A percentile compares a stretch with the other conserved stretches of the same genome.
Conservation (phyloP, 2,888 invertebrate genomes). For the Prostheceraeus crozeri region DNA sequence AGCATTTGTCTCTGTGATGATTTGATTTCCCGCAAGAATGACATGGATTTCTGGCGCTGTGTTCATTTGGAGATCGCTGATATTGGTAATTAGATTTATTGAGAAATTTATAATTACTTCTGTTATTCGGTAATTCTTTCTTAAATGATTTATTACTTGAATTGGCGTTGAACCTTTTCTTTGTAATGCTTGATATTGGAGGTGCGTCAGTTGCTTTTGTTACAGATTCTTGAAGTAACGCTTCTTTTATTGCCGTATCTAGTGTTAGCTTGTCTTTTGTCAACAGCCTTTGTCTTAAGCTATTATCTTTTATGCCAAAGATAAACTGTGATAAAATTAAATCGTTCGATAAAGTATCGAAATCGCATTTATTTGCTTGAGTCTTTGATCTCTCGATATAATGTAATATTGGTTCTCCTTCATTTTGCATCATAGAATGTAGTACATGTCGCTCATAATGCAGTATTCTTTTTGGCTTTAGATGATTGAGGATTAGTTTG, state of each 20-base stretch:
- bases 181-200: too few species aligned
- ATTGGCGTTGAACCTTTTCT: too few species aligned
- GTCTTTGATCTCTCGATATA: not conserved
- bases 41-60: too few species aligned
- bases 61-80: too few species aligned
- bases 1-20: too few species aligned
- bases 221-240: not conserved
- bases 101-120: too few species aligned
- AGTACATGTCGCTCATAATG: constrained; percentile 13
- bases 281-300: not conserved
- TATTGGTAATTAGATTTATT: too few species aligned
- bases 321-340: constrained; percentile 4
- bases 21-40: too few species aligned
- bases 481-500: not conserved
- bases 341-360: not conserved
- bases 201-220: too few species aligned
- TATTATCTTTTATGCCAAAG: not conserved
- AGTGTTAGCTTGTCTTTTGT: not conserved
- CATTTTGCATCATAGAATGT: constrained; percentile 5
- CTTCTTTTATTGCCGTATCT: constrained; percentile 8
- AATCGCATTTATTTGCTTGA: constrained; percentile 5
- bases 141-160: too few species aligned
- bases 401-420: not conserved
- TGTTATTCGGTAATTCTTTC: too few species aligned
- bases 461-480: constrained; percentile 11